Conservation (phyloP, 2,888 invertebrate genomes). For the Iphiclides podalirius region DNA sequence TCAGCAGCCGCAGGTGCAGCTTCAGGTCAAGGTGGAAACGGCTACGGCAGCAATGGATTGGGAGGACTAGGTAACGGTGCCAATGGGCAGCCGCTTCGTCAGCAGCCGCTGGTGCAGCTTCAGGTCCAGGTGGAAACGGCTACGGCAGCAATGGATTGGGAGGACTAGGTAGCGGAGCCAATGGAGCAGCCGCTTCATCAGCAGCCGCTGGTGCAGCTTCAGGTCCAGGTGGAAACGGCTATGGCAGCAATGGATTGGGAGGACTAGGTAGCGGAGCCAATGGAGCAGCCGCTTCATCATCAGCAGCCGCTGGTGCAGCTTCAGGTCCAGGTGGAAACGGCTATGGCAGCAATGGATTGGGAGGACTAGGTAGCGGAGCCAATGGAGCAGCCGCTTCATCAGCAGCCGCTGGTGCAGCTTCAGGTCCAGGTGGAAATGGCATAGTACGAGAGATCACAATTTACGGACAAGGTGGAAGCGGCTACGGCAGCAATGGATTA, state of each 20-base stretch:
- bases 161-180: background rate
- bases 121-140: no score
- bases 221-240: slow-evolving; percentile 7
- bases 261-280: background rate
- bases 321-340: slow-evolving; percentile 13
- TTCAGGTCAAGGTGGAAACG: background rate
- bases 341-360: background rate
- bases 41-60: background rate
- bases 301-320: slow-evolving; percentile 4
- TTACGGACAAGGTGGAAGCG: no score
- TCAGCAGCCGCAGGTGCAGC: slow-evolving; percentile 22
- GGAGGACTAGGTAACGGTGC: no score
- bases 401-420: no score
- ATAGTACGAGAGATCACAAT: no score
- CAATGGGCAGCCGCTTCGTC: no score
- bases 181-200: background rate
- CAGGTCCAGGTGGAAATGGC: background rate
- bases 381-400: no score
- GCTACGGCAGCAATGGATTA: background rate
- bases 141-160: no score
- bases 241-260: slow-evolving; percentile 18
- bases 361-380: background rate
- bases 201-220: background rate
- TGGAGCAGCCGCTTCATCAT: slow-evolving; percentile 1
- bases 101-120: no score